Base-by-base conservation (phyloP, 2,888 invertebrate genomes). In the Netelia melanura region DNA sequence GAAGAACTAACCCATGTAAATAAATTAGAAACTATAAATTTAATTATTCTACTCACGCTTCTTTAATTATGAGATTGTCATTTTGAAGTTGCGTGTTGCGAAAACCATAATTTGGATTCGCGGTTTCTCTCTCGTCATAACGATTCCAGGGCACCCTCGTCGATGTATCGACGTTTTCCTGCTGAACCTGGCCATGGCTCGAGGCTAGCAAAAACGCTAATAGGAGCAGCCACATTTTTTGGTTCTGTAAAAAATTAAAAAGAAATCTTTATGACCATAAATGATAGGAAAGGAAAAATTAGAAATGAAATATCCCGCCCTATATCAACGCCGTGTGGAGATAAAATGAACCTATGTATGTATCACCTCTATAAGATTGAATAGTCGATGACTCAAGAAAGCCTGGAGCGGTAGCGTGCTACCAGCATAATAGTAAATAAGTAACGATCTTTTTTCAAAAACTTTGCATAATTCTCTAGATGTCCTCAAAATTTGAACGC, bases 21-120 rank as follows among this genome's bases (percentile, higher is more conserved):
- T 25, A 25, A 30, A 30, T 30, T 5, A 14, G 17, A 54, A 9
- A 23, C 6, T 17, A 21, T 48, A 56, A 43, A 48, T 38, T 17
- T 17, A 30, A 30, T 30, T 5, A 56, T n/a, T 48, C 65, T 70
- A 90, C 92, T 91, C 78, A 93, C 92, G 93, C 90, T 85, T 93
- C 93, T 90, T 91, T 92, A 68, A 93, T 88, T 54, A 93, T 91
- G 38, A 92, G 72, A 87, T 89, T 91, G 48, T 91, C 91, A 23
- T 83, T 83, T 74, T 83, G 81, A 6, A 30, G 68, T 9, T 71
- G 84, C 5, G 81, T n/a, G 62, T 74, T 86, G 61, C 87, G 87
- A 61, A 78, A 84, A 52, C 88, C 85, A 54, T 81, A 86, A 44
- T 56, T 65, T 6, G 86, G 65, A 71, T 77, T 85, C 30, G n/a